These are phyloP conservation scores for Sapajus apella DNA, from an alignment of 2,113 vertebrate genomes.

Conservation along the genomic window DNA sequence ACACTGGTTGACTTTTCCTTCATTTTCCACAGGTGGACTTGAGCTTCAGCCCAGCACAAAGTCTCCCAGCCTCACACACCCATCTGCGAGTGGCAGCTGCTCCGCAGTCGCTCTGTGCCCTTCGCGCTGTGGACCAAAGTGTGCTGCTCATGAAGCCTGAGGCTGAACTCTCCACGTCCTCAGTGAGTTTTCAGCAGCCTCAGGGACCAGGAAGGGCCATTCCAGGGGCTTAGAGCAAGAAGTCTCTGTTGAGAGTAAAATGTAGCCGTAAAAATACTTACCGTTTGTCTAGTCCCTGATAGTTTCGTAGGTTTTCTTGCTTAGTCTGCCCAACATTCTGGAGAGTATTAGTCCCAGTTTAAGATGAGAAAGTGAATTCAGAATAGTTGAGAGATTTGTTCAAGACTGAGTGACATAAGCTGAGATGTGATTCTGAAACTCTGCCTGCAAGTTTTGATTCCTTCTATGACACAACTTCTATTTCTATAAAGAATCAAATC, in stretches of 20 bases:
- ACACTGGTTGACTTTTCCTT: background rate
- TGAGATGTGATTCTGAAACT: background rate
- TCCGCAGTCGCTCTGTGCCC: conserved; percentile 89
- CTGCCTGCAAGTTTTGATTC: background rate
- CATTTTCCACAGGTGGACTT: conserved; percentile 82
- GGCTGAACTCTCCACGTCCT: conserved; percentile 81
- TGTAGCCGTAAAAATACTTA: background rate
- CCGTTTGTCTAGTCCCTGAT: background rate
- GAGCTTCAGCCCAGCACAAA: conserved; percentile 81
- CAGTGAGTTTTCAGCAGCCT: conserved; percentile 68
- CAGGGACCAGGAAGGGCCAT: background rate
- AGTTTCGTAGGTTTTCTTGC: background rate
- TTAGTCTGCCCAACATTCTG: background rate
- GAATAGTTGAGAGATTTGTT: background rate
- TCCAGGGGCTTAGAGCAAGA: background rate
- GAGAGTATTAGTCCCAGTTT: background rate
- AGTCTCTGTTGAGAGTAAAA: background rate
- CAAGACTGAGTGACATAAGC: background rate
- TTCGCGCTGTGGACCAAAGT: conserved; percentile 89
- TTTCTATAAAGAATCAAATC: background rate
- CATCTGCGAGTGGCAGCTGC: conserved; percentile 81
- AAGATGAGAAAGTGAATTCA: background rate
- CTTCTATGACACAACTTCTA: background rate
- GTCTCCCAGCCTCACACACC: conserved; percentile 84
- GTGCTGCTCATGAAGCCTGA: conserved; percentile 87